Base-by-base conservation (phyloP, 2,888 invertebrate genomes). In the Osedax frankpressi region DNA sequence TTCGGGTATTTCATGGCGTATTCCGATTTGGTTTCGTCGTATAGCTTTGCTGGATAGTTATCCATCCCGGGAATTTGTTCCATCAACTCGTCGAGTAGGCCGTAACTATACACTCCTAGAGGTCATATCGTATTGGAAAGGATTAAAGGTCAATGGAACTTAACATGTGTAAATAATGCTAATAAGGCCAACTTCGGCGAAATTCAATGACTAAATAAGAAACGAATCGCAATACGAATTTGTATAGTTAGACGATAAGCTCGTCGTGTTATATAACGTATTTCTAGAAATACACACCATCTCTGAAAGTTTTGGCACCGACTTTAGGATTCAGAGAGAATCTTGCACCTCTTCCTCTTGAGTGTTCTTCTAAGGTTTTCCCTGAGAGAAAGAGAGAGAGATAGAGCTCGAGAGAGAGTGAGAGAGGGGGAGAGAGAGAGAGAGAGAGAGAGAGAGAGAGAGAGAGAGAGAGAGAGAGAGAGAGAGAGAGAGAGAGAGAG, bases 41-140 rank as follows among this genome's bases (percentile, higher is more conserved):
- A 69, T 3, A 78, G 30, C 3, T 74, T 67, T 14, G 76, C 78
- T 1, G 28, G 28, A 72, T 79, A 79, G 74, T 79, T 79, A 73
- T 79, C 76, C 73, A 77, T 77, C 3, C 80, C 80, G 3, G 80
- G 80, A 27, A 80, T 76, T 68, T 80, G 76, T 19, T 60, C 67
- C 80, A 80, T 80, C 27, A 80, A 63, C 28, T 74, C 14, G 69
- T 80, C 80, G 30, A 79, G 69, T 28, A 78, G 67, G 26, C 76
- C 77, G 68, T 73, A 73, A 6, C 68, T 59, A 26, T 44, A 11
- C 74, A 63, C 29, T 19, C 65, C 25, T 25, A 28, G 28, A 28
- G 29, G n/a, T 29, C 28, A 28, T n/a, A n/a, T n/a, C n/a, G n/a
- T n/a, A n/a, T n/a, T n/a, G n/a, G n/a, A n/a, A n/a, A n/a, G n/a